phyloP scores from a whole-genome alignment of 2,888 invertebrate species.

The Stenotaenia linearis region DNA sequence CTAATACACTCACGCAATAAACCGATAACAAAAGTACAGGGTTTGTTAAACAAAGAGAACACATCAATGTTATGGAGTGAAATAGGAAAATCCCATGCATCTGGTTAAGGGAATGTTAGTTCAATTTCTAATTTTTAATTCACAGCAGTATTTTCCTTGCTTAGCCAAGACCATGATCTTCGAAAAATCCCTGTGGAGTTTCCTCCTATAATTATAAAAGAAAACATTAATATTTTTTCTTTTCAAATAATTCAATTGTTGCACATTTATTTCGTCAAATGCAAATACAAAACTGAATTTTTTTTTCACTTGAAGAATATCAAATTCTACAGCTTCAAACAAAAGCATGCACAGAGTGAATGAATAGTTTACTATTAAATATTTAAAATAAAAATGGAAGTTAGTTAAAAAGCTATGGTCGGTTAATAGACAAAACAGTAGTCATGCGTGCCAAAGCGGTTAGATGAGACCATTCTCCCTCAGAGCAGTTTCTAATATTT shows the following conservation, averaged over 20 bases:
- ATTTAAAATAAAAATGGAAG: background rate
- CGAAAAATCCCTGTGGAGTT: constrained; percentile 98
- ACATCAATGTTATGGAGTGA: constrained; percentile 1
- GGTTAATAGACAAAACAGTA: background rate
- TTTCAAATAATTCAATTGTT: background rate
- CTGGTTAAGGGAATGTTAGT: background rate
- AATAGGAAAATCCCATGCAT: background rate
- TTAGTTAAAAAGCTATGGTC: background rate
- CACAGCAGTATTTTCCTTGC: constrained; percentile 19
- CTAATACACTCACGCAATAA: background rate
- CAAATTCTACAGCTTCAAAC: background rate
- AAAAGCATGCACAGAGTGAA: background rate
- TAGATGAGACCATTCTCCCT: constrained; percentile 49
- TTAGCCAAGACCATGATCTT: constrained; percentile 95
- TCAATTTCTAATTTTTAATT: background rate
- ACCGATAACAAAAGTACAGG: background rate
- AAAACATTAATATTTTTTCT: constrained; percentile 42
- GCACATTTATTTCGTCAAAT: background rate
- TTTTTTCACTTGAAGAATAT: background rate
- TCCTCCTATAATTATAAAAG: constrained; percentile 96
- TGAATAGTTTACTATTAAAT: background rate
- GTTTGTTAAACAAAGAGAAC: background rate
- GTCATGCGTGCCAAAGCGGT: constrained; percentile 27
- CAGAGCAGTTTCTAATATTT: constrained; percentile 47
- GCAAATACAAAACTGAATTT: background rate